Evolutionary conservation across 2,797 vertebrate genomes (phyloP), one percentile per base, ranked within the genome.

Genomic region (Chelon auratus): DNA sequence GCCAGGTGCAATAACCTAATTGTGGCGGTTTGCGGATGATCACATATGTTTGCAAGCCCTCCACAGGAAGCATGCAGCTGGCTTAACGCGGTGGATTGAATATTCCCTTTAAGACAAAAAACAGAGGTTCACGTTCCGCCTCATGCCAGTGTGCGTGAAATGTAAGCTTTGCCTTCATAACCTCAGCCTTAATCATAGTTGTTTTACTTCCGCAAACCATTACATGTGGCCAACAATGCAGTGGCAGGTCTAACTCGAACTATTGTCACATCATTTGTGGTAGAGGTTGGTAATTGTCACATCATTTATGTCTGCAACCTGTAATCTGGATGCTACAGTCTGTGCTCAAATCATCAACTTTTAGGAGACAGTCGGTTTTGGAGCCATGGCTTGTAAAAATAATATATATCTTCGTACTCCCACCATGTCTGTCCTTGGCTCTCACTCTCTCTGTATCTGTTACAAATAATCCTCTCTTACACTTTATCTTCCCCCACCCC

Each of bases 391-490:
- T 61, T 61, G 15, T 33, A 26, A 57, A 67, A 43, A 36, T 67
- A 33, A 54, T 17, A 47, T 54, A 26, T 37, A 71, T 68, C 59
- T 60, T 52, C 13, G n/a, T 9, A 30, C 42, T 62, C 39, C 45
- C 54, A 20, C 33, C 57, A 17, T 75, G 51, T 75, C 74, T 71
- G 63, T 62, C 47, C 58, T 66, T 60, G 45, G 64, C 72, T 62
- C 40, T 71, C 40, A 43, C 60, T 72, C 37, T 63, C 20, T 42
- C 75, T 54, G 62, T 79, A 75, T 82, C 65, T 75, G 75, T 78
- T 75, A 78, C 72, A 82, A 69, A 77, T 83, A 82, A 80, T 82
- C 72, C 61, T 70, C 55, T 75, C 72, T 68, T 68, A 65, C 60
- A 57, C 72, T 39, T 48, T 57, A 15, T 76, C 66, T 47, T 11